Conservation (phyloP, 2,888 invertebrate species). For the Drosophila anomelani region DNA sequence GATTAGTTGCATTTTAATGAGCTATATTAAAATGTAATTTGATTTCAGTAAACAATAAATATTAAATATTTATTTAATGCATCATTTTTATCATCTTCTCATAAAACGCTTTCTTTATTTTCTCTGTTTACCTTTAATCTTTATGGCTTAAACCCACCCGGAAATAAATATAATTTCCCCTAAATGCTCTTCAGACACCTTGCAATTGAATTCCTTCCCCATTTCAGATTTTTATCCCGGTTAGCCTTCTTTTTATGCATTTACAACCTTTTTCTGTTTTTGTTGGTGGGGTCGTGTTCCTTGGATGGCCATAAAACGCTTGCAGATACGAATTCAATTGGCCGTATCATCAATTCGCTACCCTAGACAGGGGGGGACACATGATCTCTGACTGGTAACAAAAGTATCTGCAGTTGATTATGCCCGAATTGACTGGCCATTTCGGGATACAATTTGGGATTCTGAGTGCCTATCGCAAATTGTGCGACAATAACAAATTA, state of each 20-base stretch:
- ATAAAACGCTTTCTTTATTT: background rate
- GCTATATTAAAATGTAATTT: background rate
- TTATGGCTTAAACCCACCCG: background rate
- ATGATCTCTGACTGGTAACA: conserved; percentile 31
- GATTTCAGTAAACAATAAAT: too few relatives aligned
- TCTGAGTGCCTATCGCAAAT: conserved; percentile 54
- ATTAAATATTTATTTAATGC: too few relatives aligned
- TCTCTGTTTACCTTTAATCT: background rate
- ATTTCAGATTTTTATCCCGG: conserved; percentile 30
- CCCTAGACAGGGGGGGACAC: conserved; percentile 16
- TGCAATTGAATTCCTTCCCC: conserved; percentile 27
- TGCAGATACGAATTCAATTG: conserved; percentile 45
- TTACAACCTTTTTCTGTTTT: conserved; percentile 52
- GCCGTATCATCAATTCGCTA: conserved; percentile 20
- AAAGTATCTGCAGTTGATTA: conserved; percentile 38
- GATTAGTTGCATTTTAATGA: background rate
- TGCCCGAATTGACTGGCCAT: conserved; percentile 37
- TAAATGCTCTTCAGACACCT: conserved; percentile 16
- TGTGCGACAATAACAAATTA: conserved; percentile 80
- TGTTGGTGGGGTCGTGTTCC: conserved; percentile 3
- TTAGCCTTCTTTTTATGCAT: conserved; percentile 10
- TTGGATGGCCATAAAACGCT: conserved; percentile 27
- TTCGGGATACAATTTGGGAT: conserved; percentile 30
- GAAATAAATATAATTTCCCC: conserved; percentile 14
- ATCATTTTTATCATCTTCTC: background rate